Evolutionary conservation across 2,797 vertebrate genomes (phyloP), one percentile per base, ranked within the genome.

Genomic region (Scolopax bukidnonensis): DNA sequence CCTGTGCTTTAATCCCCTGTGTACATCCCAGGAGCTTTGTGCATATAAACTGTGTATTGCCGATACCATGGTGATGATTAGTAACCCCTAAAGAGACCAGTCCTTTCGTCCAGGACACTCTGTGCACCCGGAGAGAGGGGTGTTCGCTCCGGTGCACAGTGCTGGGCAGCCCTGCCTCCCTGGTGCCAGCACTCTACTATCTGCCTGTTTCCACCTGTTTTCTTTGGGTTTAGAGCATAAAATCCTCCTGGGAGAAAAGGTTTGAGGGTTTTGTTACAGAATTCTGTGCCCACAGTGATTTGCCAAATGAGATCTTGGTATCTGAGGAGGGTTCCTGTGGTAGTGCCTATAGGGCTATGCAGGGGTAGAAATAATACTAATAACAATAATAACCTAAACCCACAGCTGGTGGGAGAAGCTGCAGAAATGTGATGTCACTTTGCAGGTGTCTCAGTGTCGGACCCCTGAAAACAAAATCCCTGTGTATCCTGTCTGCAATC

Each of bases 401-500:
- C 68, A 27, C 71, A 95, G 87, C 80, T 90, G 71, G 56, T 48
- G 60, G 64, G 78, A 82, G 74, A 79, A 80, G 69, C 13, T 80
- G 53, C 48, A 92, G 76, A 47, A 87, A 86, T 75, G 57, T 32
- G 57, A 57, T 78, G 65, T 92, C 82, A 87, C 79, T 90, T 93
- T 75, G 38, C 43, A 95, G 61, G 76, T 78, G 84, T 92, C 60
- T 87, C 64, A 17, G 25, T 45, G 51, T 85, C 75, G 71, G 71
- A 93, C 70, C 51, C 43, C 47, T 80, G 90, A 78, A 95, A 94
- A 91, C 77, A 80, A 90, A 87, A 4, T 32, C 38, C 30, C n/a
- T 18, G 32, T 68, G 41, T 85, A 25, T 69, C 75, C 60, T 89
- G 89, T 30, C 71, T 92, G 73, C 47, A 85, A 78, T 61, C 51